These are phyloP conservation scores for Polypedilum vanderplanki DNA, from an alignment of 1,140 invertebrate species.

Conservation along the genomic window DNA sequence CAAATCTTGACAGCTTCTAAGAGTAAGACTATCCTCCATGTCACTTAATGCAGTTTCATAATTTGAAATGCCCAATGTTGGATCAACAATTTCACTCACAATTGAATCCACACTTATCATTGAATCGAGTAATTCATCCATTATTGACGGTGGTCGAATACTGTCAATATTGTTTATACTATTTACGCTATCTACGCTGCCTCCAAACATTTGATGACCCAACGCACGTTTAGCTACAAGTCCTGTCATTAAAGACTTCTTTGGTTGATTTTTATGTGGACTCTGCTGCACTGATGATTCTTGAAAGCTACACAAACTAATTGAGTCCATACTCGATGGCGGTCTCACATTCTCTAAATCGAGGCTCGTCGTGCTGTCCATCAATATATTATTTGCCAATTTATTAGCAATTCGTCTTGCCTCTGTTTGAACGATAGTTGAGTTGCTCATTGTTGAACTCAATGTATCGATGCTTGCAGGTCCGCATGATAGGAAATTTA, in stretches of 20 bases:
- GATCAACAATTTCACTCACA: conserved; percentile 64
- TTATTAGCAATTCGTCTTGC: conserved; percentile 62
- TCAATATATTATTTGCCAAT: conserved; percentile 54
- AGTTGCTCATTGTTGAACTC: conserved; percentile 51
- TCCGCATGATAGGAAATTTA: conserved; percentile 1
- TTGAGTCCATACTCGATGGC: conserved; percentile 61
- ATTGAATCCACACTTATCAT: conserved; percentile 80
- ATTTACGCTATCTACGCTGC: conserved; percentile 46
- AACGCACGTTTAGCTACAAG: conserved; percentile 62
- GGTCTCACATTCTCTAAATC: conserved; percentile 71
- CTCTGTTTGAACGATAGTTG: conserved; percentile 63
- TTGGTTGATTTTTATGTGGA: conserved; percentile 38
- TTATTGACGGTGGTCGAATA: conserved; percentile 71
- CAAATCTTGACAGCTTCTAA: conserved; percentile 43
- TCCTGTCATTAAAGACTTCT: conserved; percentile 61
- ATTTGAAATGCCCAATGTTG: conserved; percentile 39
- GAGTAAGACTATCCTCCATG: conserved; percentile 51
- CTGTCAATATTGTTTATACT: conserved; percentile 64
- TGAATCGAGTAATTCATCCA: conserved; percentile 70
- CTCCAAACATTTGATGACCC: conserved; percentile 42
- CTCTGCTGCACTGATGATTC: conserved; percentile 33
- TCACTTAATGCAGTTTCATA: conserved; percentile 45
- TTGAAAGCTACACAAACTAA: conserved; percentile 38
- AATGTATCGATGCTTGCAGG: conserved; percentile 26
- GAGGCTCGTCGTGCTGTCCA: conserved; percentile 53